Evolutionary conservation across 1,140 invertebrate species (phyloP).

Genomic region (Aphis gossypii): DNA sequence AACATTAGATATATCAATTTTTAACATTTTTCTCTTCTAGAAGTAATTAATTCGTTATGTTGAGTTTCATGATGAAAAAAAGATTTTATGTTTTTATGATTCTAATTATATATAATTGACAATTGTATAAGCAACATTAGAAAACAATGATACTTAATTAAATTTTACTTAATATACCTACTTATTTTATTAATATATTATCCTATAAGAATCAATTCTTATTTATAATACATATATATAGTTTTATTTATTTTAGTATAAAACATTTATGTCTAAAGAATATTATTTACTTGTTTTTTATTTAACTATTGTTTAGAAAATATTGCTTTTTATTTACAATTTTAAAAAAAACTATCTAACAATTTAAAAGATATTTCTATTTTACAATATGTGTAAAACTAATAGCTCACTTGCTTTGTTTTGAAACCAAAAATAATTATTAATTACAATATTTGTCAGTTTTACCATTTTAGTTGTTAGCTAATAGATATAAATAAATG

Average conservation of each 20-base stretch:
- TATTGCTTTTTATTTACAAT: background rate
- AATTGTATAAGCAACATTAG: no score
- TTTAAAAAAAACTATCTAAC: background rate
- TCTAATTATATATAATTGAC: no score
- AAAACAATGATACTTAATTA: no score
- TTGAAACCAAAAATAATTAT: background rate
- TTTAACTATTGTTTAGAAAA: background rate
- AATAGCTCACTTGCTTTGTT: background rate
- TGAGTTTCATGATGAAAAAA: no score
- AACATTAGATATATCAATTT: no score
- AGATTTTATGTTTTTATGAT: no score
- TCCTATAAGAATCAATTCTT: no score
- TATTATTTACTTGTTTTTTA: background rate
- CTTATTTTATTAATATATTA: no score
- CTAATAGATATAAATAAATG: no score
- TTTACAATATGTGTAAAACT: background rate
- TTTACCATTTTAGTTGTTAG: background rate
- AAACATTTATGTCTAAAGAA: background rate
- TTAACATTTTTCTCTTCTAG: no score
- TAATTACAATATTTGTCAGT: background rate
- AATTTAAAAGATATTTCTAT: background rate
- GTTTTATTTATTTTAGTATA: background rate
- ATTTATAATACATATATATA: background rate
- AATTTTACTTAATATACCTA: no score
- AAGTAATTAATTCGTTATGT: no score